These are phyloP conservation scores for Equus przewalskii DNA, from an alignment of 2,113 vertebrate species.

Conservation along the genomic window DNA sequence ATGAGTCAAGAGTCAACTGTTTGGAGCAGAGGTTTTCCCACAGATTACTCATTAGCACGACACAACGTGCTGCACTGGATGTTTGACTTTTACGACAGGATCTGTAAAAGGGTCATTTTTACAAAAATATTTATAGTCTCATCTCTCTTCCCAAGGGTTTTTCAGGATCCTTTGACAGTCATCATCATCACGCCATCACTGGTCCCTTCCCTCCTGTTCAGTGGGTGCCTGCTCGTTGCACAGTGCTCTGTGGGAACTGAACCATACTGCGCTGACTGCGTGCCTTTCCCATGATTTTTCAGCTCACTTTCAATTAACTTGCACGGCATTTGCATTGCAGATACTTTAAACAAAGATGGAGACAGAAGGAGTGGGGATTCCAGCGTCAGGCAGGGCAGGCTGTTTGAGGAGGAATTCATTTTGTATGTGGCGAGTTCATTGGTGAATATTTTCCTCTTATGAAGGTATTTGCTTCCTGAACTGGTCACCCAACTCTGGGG, in stretches of 20 bases:
- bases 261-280: rapidly evolving
- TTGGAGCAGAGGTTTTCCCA: not conserved
- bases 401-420: not conserved
- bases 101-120: not conserved
- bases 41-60: rapidly evolving
- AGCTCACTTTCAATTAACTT: not conserved
- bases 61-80: too few species aligned
- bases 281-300: not conserved
- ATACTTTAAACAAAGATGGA: not conserved
- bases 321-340: not conserved
- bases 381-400: not conserved
- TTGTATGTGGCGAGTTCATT: not conserved
- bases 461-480: not conserved
- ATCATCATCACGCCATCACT: not conserved
- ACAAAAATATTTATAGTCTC: not conserved
- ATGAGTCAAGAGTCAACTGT: not conserved
- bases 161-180: not conserved
- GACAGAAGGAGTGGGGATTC: too few species aligned
- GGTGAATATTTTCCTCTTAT: not conserved
- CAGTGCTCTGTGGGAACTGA: not conserved
- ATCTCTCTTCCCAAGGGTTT: not conserved
- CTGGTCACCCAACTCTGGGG: not conserved
- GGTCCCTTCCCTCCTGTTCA: not conserved
- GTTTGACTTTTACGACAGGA: not conserved
- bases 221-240: rapidly evolving